Evolutionary conservation across 2,888 invertebrate species (phyloP).

Genomic region (Arctia plantaginis): DNA sequence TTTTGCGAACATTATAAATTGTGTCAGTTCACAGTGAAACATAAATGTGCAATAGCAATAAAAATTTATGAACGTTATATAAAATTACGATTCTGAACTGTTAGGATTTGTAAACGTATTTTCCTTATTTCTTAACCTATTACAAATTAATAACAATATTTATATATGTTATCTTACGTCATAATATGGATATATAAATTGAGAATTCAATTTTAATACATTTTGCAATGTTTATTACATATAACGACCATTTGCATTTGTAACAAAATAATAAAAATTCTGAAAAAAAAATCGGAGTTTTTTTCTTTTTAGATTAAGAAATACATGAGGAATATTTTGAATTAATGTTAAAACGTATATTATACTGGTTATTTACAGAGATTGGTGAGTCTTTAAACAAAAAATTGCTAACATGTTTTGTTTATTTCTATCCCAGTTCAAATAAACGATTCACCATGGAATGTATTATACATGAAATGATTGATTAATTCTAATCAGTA

Average conservation of each 20-base stretch:
- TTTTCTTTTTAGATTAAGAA: not conserved
- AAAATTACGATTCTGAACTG: not conserved
- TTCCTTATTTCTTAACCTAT: slow-evolving; percentile 3
- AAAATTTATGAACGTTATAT: slow-evolving; percentile 3
- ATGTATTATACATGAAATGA: no score
- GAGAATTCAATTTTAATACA: not conserved
- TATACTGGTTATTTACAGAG: no score
- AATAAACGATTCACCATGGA: no score
- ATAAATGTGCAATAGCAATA: slow-evolving; percentile 13
- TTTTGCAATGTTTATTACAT: not conserved
- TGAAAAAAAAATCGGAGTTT: not conserved
- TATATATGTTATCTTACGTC: not conserved
- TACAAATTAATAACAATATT: not conserved
- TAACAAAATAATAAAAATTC: not conserved
- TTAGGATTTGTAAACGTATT: not conserved
- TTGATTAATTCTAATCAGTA: no score
- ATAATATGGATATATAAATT: not conserved
- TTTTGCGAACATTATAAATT: not conserved
- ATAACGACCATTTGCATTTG: not conserved
- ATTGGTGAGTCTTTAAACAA: no score
- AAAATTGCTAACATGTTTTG: no score
- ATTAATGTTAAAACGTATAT: no score
- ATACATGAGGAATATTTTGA: not conserved
- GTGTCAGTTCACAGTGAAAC: not conserved
- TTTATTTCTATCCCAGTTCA: no score